Evolutionary conservation across 2,797 vertebrate genomes (phyloP), one percentile per base, ranked within the genome.

Genomic region (Lerista edwardsae): DNA sequence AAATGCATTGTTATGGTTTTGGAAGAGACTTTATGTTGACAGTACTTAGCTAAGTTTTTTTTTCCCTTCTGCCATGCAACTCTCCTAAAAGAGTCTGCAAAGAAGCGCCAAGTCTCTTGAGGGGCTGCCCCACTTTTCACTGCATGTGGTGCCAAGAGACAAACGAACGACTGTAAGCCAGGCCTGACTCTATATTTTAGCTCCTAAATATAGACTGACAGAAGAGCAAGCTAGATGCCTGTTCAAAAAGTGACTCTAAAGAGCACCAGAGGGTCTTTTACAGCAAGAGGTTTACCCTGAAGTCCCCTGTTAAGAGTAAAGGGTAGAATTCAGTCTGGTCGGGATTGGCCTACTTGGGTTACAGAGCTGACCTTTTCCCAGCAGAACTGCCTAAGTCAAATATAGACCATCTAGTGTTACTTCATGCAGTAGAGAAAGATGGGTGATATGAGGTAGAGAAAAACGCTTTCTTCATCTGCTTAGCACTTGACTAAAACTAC

Each of bases 321-420:
- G 2, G n/a, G 75, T 86, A 91, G 73, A 86, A 87, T 90, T 82
- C 67, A 89, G 84, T 79, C 64, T 39, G 62, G 65, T 90, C 83
- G 83, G 10, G 73, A 84, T 78, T 34, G 83, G 80, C 89, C 74
- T 87, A 67, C 88, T 93, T 90, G 81, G 21, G 74, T 91, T 94
- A 93, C 90, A 88, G n/a, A 36, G 78, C 79, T 83, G 91, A 95
- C 91, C 88, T 95, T 94, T 94, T 88, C 89, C 57, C 80, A 85
- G 75, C 80, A 71, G 88, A 84, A 61, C 72, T 86, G 36, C 77
- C 83, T 69, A n/a, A 91, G 82, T 90, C 92, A 92, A 95, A 91
- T 91, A 91, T 91, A 94, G 93, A 94, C 75, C 87, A 87, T 93
- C 91, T 94, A 90, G 71, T 90, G 81, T 91, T 95, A 93, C 89